Base-by-base conservation (phyloP, 2,888 invertebrate species). In the Falcaria lacertinaria region DNA sequence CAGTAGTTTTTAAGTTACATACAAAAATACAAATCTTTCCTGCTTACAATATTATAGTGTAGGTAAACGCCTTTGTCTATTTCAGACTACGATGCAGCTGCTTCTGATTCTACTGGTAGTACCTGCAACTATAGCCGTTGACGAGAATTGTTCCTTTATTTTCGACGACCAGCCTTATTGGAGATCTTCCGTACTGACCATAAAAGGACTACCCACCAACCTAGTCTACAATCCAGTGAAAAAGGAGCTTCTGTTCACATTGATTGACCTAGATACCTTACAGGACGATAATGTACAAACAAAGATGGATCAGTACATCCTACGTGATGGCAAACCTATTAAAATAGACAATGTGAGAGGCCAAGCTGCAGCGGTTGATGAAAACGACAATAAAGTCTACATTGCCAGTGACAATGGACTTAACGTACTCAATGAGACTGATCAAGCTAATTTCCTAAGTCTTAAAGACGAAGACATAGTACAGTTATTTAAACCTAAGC, bases 401-500 rank as follows among this genome's bases (percentile, higher is more conserved):
- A 73, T 89, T 42, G 88, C 82, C 1, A 80, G 69, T 44, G 87
- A 87, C 15, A 70, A 74, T 39, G 89, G 89, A 1, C 56, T 89
- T 0, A 67, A 72, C 48, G 51, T 74, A 8, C 47, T 88, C 13
- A 84, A 88, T 36, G 61, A 60, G 33, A 71, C 77, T 1, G 60
- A 80, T 35, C 68, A 74, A 62, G 77, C 82, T 1, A 71, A 67
- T 28, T 80, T 78, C 25, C 7, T 80, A 19, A 79, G 76, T 39
- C 52, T 85, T 1, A 81, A 82, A 67, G 80, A 84, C 33, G 80
- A 88, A 61, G 88, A 89, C 37, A 80, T 89, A 19, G 85, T 88
- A 0, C 85, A 87, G 41, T 42, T 88, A 0, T 86, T 74, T 44
- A 85, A 88, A 57, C 70, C 80, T 0, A 45, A 43, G 0, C 55